Evolutionary conservation across 2,888 invertebrate species (phyloP), one percentile per base, ranked within the genome.

Genomic region (Melolontha melolontha): DNA sequence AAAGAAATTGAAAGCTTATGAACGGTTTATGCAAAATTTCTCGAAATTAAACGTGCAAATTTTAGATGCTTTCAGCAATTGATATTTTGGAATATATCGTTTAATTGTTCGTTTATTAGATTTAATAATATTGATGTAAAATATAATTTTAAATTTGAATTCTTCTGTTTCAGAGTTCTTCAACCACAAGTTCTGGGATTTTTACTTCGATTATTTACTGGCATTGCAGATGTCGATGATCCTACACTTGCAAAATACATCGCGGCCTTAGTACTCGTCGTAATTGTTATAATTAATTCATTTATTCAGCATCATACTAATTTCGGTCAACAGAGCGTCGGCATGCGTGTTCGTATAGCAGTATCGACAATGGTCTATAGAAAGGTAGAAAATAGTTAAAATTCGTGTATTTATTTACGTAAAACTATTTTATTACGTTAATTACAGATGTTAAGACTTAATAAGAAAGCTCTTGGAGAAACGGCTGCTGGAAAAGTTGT

Each of bases 401-500:
- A 22, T 4, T 22, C 62, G 54, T 11, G 27, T 11, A 1, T 27
- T n/a, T n/a, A n/a, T n/a, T n/a, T n/a, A 34, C 39, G 39, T 27
- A 40, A 0, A 10, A 27, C 8, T 16, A 5, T 17, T 39, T 47
- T n/a, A n/a, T n/a, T n/a, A n/a, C n/a, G n/a, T n/a, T n/a, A n/a
- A 1, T 71, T 77, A 73, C n/a, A 87, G 87, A 85, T 90, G 1
- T 80, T 91, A 64, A 84, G 85, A 69, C 80, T 92, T 42, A 91
- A 89, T 76, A 87, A 87, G 77, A 86, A 86, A 6, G 90, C 95
- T 0, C 80, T 96, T 49, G 91, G 92, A 0, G 89, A 94, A 77
- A 94, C 95, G 0, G 92, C 95, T 82, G 80, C 91, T 74, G 94
- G 94, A 0, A 91, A 94, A 82, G 89, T 95, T 72, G 89, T 95